Conservation (phyloP, 2,797 vertebrate species). For the Amniataba percoides region DNA sequence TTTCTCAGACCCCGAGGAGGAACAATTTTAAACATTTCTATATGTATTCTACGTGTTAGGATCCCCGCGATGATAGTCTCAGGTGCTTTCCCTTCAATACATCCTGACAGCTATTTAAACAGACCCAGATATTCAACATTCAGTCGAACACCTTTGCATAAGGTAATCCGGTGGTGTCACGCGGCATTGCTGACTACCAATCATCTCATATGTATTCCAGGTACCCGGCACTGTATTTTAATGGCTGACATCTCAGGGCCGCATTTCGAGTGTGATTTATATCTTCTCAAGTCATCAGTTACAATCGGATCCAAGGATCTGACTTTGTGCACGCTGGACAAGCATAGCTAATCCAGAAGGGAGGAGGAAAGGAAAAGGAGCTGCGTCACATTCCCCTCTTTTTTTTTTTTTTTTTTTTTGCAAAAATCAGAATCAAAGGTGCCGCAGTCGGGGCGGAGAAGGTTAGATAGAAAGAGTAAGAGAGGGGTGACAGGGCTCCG, state of each 20-base stretch:
- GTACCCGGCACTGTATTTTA: constrained; percentile 76
- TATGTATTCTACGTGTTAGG: constrained; percentile 47
- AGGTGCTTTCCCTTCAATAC: constrained; percentile 62
- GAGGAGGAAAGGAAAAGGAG: constrained; percentile 36
- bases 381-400: constrained; percentile 43
- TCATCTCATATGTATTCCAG: constrained; percentile 78
- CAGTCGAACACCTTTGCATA: constrained; percentile 71
- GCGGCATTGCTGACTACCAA: constrained; percentile 74
- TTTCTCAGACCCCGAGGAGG: constrained; percentile 46
- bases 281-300: constrained; percentile 80
- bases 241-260: constrained; percentile 81
- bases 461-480: constrained; percentile 48
- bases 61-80: constrained; percentile 47
- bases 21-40: constrained; percentile 54
- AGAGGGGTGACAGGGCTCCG: constrained; percentile 47
- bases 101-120: constrained; percentile 72
- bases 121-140: constrained; percentile 69
- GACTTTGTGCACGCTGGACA: constrained; percentile 64
- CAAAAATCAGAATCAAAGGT: constrained; percentile 65
- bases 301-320: constrained; percentile 79
- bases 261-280: constrained; percentile 82
- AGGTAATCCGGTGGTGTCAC: constrained; percentile 71
- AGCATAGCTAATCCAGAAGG: constrained; percentile 55
- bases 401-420: constrained; percentile 56
- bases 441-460: constrained; percentile 39